Evolutionary conservation across 2,113 vertebrate genomes (phyloP).

Genomic region (Uropsilus gracilis): DNA sequence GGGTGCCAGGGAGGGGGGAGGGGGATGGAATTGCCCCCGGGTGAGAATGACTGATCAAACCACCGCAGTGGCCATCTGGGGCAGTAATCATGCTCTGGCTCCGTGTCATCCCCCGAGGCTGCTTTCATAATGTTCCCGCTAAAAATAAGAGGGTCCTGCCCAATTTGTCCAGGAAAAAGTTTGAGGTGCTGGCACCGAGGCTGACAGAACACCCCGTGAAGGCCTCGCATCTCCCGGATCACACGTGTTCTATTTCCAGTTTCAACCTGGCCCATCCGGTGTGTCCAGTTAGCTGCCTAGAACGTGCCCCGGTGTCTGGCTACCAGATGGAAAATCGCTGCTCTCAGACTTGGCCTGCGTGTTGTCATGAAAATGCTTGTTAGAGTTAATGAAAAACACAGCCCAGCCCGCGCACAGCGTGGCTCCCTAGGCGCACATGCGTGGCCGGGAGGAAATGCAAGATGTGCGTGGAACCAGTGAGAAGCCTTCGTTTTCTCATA

Average conservation of each 20-base stretch:
- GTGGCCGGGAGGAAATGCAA: rapidly evolving
- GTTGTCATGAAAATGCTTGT: neutral
- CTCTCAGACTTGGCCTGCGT: neutral
- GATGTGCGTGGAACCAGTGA: rapidly evolving
- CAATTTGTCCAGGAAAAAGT: neutral
- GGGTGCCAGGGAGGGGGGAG: too few species aligned
- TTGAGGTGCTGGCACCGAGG: neutral
- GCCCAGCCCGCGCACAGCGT: neutral
- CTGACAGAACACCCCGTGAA: neutral
- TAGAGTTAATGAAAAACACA: constrained; percentile 64
- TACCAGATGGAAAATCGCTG: neutral
- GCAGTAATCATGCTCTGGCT: neutral
- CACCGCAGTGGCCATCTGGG: neutral
- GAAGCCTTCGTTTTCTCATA: neutral
- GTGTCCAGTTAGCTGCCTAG: constrained; percentile 44
- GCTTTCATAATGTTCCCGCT: neutral
- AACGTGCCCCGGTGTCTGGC: constrained; percentile 52
- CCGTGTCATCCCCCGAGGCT: neutral
- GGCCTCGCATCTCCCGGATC: constrained; percentile 6
- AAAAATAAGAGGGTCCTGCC: neutral
- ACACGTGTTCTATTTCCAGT: constrained; percentile 40
- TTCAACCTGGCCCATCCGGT: neutral
- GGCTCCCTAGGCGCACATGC: neutral
- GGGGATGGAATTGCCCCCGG: neutral
- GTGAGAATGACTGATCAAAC: neutral